These are phyloP conservation scores for Drosophila vallismaia DNA, from an alignment of 2,888 invertebrate species.

Conservation along the genomic window DNA sequence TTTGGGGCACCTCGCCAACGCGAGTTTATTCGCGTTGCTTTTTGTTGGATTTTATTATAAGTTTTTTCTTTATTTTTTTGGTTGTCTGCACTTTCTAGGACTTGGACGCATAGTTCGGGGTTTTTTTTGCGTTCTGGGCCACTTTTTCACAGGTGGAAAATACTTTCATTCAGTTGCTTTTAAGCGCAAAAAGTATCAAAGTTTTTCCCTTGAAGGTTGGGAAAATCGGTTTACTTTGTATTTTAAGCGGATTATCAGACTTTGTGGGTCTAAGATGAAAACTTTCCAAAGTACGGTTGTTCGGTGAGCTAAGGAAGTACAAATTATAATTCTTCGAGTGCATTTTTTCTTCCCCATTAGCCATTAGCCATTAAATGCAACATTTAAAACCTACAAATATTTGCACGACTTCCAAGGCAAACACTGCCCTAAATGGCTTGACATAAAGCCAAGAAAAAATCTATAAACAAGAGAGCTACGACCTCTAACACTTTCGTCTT, in stretches of 20 bases:
- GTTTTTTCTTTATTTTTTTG: slow-evolving; percentile 12
- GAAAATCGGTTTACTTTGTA: not conserved
- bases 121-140: slow-evolving; percentile 18
- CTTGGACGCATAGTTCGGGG: slow-evolving; percentile 1
- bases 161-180: slow-evolving; percentile 18
- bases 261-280: not conserved
- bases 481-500: slow-evolving; percentile 76
- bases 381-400: slow-evolving; percentile 8
- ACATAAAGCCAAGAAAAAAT: slow-evolving; percentile 52
- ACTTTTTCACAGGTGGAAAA: slow-evolving; percentile 35
- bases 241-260: not conserved
- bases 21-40: slow-evolving; percentile 47
- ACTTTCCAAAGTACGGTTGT: not conserved
- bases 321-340: not conserved
- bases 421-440: not conserved
- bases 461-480: slow-evolving; percentile 57
- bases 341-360: not conserved
- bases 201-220: slow-evolving; percentile 2
- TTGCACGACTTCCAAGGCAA: not conserved
- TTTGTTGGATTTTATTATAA: slow-evolving; percentile 12
- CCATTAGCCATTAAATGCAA: not conserved
- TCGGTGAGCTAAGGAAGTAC: not conserved
- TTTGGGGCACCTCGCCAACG: slow-evolving; percentile 14
- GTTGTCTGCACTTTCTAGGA: slow-evolving; percentile 42
- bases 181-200: slow-evolving; percentile 17